phyloP scores from a whole-genome alignment of 2,113 vertebrate species.

The Erpornis zantholeuca region DNA sequence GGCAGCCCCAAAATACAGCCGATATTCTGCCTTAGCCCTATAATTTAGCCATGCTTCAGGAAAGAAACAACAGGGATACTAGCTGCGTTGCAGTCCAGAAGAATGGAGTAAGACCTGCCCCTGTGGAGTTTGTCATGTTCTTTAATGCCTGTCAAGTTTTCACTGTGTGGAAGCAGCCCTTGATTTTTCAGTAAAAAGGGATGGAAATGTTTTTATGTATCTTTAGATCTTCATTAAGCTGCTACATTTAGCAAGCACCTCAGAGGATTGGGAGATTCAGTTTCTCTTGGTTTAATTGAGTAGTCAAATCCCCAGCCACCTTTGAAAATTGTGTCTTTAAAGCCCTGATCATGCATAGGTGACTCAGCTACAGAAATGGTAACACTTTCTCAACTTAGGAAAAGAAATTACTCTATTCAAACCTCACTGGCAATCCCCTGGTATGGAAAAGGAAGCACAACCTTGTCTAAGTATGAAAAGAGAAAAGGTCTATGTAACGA shows the following conservation, averaged over 20 bases:
- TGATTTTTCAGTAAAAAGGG: not conserved
- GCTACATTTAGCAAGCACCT: not conserved
- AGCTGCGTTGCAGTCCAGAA: not conserved
- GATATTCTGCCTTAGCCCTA: rapidly evolving
- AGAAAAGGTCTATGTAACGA: not conserved
- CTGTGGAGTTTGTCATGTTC: not conserved
- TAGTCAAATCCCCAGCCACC: not conserved
- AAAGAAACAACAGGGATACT: not conserved
- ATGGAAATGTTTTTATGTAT: not conserved
- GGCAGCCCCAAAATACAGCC: not conserved
- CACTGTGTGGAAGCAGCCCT: not conserved
- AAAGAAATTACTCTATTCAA: not conserved
- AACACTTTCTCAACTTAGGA: not conserved
- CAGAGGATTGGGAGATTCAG: not conserved
- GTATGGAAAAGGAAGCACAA: not conserved
- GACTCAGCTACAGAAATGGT: not conserved
- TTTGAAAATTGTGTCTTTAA: not conserved
- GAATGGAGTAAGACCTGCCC: not conserved
- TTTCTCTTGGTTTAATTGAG: not conserved
- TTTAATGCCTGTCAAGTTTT: not conserved
- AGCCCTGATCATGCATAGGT: not conserved
- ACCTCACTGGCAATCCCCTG: not conserved
- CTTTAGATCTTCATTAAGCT: not conserved
- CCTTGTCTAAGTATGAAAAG: not conserved
- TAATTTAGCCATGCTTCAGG: not conserved